Evolutionary conservation across 1,140 invertebrate species (phyloP).

Genomic region (Tribolium madens): DNA sequence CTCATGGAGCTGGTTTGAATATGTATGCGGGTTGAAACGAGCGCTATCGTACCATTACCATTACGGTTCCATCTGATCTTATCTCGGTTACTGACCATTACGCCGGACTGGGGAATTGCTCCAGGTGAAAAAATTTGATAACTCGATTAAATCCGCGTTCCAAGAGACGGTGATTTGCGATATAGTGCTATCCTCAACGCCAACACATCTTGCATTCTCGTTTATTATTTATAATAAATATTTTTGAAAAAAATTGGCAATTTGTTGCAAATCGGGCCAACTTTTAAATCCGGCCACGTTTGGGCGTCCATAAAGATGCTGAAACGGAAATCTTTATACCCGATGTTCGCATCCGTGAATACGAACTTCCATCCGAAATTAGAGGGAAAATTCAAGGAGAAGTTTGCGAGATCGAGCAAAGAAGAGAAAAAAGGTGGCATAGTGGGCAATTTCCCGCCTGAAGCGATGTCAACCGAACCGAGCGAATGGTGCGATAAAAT

Average conservation of each 20-base stretch:
- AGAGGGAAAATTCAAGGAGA: too few relatives aligned
- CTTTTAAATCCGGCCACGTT: constrained; percentile 24
- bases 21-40: constrained; percentile 9
- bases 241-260: neutral
- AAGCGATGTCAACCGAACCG: constrained; percentile 35
- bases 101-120: neutral
- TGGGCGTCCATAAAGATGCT: neutral
- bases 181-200: neutral
- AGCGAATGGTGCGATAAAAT: constrained; percentile 44
- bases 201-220: too few relatives aligned
- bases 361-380: constrained; percentile 10
- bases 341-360: constrained; percentile 15
- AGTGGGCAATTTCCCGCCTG: constrained; percentile 20
- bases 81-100: constrained; percentile 29
- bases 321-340: constrained; percentile 23
- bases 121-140: constrained; percentile 21
- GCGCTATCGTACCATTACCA: constrained; percentile 28
- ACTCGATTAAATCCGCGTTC: constrained; percentile 13
- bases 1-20: constrained; percentile 23
- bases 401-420: neutral
- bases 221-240: too few relatives aligned
- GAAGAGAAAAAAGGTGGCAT: constrained; percentile 5
- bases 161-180: neutral
- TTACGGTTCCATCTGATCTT: constrained; percentile 19
- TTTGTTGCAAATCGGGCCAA: neutral